These are phyloP conservation scores for Zele albiditarsus DNA, from an alignment of 2,888 invertebrate genomes.

Conservation along the genomic window DNA sequence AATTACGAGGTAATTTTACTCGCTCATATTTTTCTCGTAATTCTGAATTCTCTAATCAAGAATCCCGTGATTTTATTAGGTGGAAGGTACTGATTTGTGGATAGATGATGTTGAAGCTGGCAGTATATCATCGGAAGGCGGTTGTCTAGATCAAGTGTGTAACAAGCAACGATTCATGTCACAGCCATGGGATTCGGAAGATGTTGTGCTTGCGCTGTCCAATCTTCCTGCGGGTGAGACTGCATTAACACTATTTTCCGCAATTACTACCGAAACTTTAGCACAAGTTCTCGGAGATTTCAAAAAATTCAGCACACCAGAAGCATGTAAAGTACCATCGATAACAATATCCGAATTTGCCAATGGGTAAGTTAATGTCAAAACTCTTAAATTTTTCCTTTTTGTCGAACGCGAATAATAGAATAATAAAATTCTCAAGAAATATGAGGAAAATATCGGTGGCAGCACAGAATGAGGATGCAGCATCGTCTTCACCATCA, in stretches of 20 bases:
- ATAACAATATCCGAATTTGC: constrained; percentile 43
- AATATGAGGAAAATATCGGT: constrained; percentile 57
- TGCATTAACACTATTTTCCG: constrained; percentile 59
- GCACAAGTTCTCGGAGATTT: constrained; percentile 30
- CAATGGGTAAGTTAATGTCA: constrained; percentile 46
- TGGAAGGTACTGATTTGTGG: constrained; percentile 60
- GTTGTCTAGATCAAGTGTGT: constrained; percentile 56
- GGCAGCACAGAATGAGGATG: constrained; percentile 59
- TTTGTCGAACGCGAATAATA: not conserved
- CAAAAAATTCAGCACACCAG: not conserved
- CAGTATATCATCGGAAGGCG: constrained; percentile 65
- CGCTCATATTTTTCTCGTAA: not conserved
- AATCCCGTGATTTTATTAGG: constrained; percentile 33
- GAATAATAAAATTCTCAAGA: constrained; percentile 47
- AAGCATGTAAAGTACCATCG: not conserved
- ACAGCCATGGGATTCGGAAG: constrained; percentile 63
- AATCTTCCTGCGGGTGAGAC: constrained; percentile 66
- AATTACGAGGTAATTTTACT: constrained; percentile 50
- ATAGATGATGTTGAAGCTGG: constrained; percentile 57
- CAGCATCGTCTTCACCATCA: constrained; percentile 67
- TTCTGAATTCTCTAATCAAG: not conserved
- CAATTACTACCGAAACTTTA: constrained; percentile 56
- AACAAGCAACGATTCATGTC: constrained; percentile 55
- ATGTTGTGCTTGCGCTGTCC: constrained; percentile 59
- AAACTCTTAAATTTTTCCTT: not conserved